Evolutionary conservation across 1,140 invertebrate species (phyloP), one percentile per base, ranked within the genome.

Genomic region (Charaxes varanes): DNA sequence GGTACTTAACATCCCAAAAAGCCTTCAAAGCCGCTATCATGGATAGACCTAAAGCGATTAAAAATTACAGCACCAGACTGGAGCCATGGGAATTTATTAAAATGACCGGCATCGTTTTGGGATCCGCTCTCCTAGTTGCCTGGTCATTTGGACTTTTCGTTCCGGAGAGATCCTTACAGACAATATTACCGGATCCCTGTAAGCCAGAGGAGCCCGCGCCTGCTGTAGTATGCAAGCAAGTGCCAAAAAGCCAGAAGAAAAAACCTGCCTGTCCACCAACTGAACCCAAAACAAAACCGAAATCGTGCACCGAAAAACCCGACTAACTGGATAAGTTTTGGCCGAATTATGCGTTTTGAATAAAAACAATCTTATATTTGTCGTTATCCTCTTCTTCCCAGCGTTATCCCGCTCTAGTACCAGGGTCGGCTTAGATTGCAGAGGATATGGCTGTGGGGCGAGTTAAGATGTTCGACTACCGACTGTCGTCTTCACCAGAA

Each of bases 1-100:
- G 64, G 64, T 40, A 58, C 18, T 56, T 50, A 2, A 72, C 62
- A 3, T 49, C 62, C 0, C 55, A 10, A 22, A 72, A 67, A 33
- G 53, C 62, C 14, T 59, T 63, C 3, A 27, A 30, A 10, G 45
- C 31, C 3, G 32, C 54, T 7, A 13, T 69, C 0, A 53, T 56
- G 2, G 45, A 61, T n/a, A 50, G 44, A n/a, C 10, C 36, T 4
- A 35, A 18, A n/a, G 44, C 54, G 1, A 36, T 37, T 16, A 23
- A 43, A 14, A 31, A 32, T 6, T 22, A 24, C 3, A 24, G 50
- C 3, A 48, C 56, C 10, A 47, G 54, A 11, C 33, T 24, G 16
- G 10, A 6, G 26, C 55, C 16, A 4, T 48, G 2, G 13, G 6
- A 14, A 15, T 10, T 2, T 28, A 7, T 62, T 0, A 36, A 51